Base-by-base conservation (phyloP, 2,113 vertebrate species). In the Ctenomys sociabilis region DNA sequence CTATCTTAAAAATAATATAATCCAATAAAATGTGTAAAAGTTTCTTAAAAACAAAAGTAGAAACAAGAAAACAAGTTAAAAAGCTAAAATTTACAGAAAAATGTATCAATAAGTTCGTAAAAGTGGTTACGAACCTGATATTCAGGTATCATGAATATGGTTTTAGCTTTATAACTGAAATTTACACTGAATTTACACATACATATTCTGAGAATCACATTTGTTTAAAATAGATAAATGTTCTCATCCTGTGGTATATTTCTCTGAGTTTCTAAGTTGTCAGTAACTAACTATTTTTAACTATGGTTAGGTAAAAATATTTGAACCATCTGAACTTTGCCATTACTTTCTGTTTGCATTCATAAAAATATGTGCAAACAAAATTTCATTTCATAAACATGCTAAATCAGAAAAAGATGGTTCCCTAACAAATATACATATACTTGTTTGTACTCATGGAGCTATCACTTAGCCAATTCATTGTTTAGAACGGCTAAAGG, bases 81-180 rank as follows among this genome's bases (percentile, higher is more conserved):
- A 85, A 21, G 0, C 77, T 92, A 70, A 93, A 45, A 59, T 82
- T 40, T 94, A 54, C 28, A 90, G 45, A 82, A 68, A 49, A 52
- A 28, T 85, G 68, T 84, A 52, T 96, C 30, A 49, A 40, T 75
- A 85, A 43, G 43, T 80, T 66, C 95, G 22, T 70, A 32, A 43
- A 91, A 80, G 24, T 72, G 40, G 35, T 75, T 93, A 21, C 91
- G 21, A 83, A 0, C n/a, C n/a, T n/a, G n/a, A n/a, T n/a, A n/a
- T 1, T 4, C 12, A 7, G 43, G 63, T 24, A 84, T 86, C 85
- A 96, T 94, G 83, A 91, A 89, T 68, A 8, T 91, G 8, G 40
- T 40, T 84, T 59, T 22, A 94, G 30, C 83, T 97, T 61, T 82
- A 17, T 12, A 63, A 86, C 64, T 90, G 78, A 88, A 91, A 88